phyloP scores from a whole-genome alignment of 2,888 invertebrate species.

The Drosophila atripex region DNA sequence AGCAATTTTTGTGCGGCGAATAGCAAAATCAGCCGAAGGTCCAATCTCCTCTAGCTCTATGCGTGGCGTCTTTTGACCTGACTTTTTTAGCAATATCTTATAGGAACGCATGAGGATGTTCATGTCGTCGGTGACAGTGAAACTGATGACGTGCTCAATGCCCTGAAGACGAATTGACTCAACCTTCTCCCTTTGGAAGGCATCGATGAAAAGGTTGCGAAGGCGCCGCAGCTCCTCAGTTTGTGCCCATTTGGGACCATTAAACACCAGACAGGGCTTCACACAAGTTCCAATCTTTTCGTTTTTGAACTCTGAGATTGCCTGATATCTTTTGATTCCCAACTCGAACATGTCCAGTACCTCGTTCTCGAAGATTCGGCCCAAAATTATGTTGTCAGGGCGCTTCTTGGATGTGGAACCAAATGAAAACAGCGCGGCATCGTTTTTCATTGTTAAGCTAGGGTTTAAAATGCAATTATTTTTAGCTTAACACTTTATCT shows the following conservation, averaged over 20 bases:
- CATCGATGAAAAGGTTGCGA: constrained; percentile 95
- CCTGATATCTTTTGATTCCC: constrained; percentile 92
- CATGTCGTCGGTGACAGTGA: constrained; percentile 92
- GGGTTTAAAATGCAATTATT: neutral
- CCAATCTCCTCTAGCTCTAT: constrained; percentile 91
- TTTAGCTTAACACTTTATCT: neutral
- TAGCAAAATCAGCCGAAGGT: constrained; percentile 93
- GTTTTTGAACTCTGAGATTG: constrained; percentile 91
- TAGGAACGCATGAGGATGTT: constrained; percentile 91
- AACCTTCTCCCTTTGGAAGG: constrained; percentile 89
- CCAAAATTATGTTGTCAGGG: constrained; percentile 95
- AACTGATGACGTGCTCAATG: constrained; percentile 95
- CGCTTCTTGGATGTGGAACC: constrained; percentile 97
- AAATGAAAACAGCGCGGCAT: constrained; percentile 95
- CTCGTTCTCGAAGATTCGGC: constrained; percentile 94
- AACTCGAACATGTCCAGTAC: constrained; percentile 98
- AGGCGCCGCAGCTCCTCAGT: constrained; percentile 91
- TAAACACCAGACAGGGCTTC: constrained; percentile 96
- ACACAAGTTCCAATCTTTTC: constrained; percentile 91
- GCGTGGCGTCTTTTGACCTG: constrained; percentile 93
- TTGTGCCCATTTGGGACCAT: constrained; percentile 95
- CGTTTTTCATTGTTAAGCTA: constrained; percentile 90
- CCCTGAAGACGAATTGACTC: constrained; percentile 94
- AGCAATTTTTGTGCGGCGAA: constrained; percentile 94
- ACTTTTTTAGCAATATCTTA: constrained; percentile 94